phyloP scores from a whole-genome alignment of 2,113 vertebrate genomes.

The Leucopternis melanops region DNA sequence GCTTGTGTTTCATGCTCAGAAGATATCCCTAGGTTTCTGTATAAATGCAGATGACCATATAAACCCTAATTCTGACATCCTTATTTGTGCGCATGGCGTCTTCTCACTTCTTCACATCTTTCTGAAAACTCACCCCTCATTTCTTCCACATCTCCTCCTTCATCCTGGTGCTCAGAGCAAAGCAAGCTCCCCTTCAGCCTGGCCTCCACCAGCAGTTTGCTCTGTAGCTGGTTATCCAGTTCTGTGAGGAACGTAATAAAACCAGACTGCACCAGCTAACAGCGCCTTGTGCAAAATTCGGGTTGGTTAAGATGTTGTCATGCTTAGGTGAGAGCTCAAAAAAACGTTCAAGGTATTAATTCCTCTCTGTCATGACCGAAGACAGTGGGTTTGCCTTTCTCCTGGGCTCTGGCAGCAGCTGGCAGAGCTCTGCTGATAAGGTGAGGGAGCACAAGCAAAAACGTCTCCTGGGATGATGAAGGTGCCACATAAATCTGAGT shows the following conservation, averaged over 20 bases:
- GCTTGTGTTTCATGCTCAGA: not conserved
- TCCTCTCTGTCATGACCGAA: rapidly evolving
- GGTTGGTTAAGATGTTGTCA: rapidly evolving
- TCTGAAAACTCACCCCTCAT: not conserved
- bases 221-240: too few relatives aligned
- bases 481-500: not conserved
- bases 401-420: not conserved
- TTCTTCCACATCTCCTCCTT: not conserved
- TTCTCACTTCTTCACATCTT: not conserved
- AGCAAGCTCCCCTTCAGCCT: not conserved
- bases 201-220: too few relatives aligned
- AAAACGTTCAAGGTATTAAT: rapidly evolving
- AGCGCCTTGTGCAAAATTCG: not conserved
- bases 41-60: not conserved
- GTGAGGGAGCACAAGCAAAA: not conserved
- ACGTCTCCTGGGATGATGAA: not conserved
- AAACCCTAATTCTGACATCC: not conserved
- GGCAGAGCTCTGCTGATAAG: not conserved
- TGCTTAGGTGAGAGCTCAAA: not conserved
- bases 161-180: not conserved
- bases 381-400: rapidly evolving
- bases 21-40: not conserved
- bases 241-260: not conserved
- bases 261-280: not conserved
- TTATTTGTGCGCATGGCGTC: not conserved